Percentiles rank a stretch among this genome's conserved stretches.
phyloP scores from a whole-genome alignment of 2,113 vertebrate genomes.

The Pandion haliaetus region DNA sequence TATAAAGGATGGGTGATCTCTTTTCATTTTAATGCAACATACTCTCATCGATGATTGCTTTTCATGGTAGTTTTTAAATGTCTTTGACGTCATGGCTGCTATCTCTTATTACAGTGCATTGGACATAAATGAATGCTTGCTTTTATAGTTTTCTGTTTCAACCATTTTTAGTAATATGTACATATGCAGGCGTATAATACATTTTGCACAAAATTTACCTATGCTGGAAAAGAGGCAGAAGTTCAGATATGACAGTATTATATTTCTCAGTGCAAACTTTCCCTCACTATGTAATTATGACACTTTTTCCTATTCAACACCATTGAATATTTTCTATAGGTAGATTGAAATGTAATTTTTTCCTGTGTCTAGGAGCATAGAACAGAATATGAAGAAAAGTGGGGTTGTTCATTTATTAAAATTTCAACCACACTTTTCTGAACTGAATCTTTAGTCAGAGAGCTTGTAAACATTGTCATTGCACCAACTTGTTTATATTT shows the following conservation, averaged over 20 bases:
- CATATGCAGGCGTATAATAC: not conserved
- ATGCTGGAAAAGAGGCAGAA: not conserved
- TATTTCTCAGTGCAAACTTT: not conserved
- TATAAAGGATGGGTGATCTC: not conserved
- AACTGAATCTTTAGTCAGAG: not conserved
- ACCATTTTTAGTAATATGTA: not conserved
- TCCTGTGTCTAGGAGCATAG: not conserved
- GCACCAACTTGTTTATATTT: not conserved
- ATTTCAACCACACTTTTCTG: not conserved
- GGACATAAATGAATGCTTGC: not conserved
- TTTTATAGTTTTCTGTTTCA: not conserved
- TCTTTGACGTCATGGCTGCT: not conserved
- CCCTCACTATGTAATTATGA: not conserved
- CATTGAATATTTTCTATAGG: not conserved
- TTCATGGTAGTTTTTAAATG: not conserved
- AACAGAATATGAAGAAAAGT: not conserved
- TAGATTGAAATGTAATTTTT: not conserved
- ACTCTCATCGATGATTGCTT: not conserved
- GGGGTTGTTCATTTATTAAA: not conserved
- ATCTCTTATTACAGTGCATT: not conserved
- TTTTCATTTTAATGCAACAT: not conserved
- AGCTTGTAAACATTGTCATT: not conserved
- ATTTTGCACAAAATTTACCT: not conserved
- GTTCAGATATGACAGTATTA: rapidly evolving
- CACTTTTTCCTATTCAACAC: not conserved